Base-by-base conservation (phyloP, 2,888 invertebrate genomes). In the Molanna angustata region DNA sequence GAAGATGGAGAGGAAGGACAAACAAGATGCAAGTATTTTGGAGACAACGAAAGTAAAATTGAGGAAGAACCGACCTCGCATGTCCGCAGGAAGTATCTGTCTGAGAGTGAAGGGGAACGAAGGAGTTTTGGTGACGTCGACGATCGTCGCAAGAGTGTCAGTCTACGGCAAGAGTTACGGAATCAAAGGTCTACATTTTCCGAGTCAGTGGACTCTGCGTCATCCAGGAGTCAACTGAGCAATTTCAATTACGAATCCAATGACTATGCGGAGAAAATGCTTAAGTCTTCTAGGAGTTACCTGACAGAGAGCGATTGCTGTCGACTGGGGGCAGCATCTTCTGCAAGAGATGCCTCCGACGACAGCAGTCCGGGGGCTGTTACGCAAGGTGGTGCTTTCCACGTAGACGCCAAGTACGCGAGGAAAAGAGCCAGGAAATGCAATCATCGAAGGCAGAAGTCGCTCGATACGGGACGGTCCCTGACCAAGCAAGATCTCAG, bases 191-290 rank as follows among this genome's bases (percentile, higher is more conserved):
- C 54, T 2, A 50, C 48, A n/a, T 58, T 58, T 35, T 56, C 58
- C 2, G 58, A 58, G 43, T 56, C 58, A 7, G 35, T 56, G n/a
- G 58, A 58, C 39, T 56, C 58, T 7, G 58, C 44, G 2, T 57
- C 59, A 4, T 59, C 59, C 3, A 43, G 59, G 2, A 56, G 56
- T 40, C 58, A 52, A 20, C 18, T 58, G 39, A 50, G 51, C 13
- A 57, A 54, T 42, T 47, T 54, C 17, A 48, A 52, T 19, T 49
- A 42, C 21, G 50, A 54, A 27, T 31, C 57, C 4, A 49, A 47
- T 14, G 59, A 59, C 27, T 59, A 57, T 37, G 59, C 59, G 2
- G 59, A 59, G 4, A 59, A 59, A 39, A 59, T 59, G 59, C 32
- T 59, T 14, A 55, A 57, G 22, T 57, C 57, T 7, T 59, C 59